phyloP scores from a whole-genome alignment of 2,888 invertebrate species.

The Megamerina dolium region DNA sequence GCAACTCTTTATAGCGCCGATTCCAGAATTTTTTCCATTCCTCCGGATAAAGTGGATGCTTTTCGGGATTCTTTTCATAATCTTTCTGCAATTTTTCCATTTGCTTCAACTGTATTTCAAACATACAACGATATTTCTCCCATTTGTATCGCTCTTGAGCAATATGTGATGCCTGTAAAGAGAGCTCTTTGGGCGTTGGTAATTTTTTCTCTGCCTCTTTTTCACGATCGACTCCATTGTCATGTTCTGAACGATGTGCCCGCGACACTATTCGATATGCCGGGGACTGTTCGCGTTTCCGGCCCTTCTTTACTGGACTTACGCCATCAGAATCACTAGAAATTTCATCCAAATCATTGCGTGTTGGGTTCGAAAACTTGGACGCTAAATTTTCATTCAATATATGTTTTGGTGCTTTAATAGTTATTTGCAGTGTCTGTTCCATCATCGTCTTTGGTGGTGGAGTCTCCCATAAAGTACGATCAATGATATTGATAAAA shows the following conservation, averaged over 20 bases:
- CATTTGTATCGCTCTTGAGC: conserved; percentile 52
- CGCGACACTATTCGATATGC: conserved; percentile 28
- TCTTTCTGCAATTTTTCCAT: conserved; percentile 63
- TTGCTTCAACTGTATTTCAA: conserved; percentile 47
- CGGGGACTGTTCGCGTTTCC: conserved; percentile 28
- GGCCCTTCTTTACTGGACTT: conserved; percentile 25
- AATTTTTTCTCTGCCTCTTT: conserved; percentile 26
- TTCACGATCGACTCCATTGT: conserved; percentile 7
- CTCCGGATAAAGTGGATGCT: conserved; percentile 79
- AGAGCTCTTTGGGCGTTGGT: conserved; percentile 44
- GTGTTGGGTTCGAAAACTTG: conserved; percentile 25
- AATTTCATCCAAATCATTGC: conserved; percentile 43
- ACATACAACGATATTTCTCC: conserved; percentile 51
- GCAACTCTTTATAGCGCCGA: conserved; percentile 71
- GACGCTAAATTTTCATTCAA: conserved; percentile 5
- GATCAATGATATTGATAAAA: conserved; percentile 52
- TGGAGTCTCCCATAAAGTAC: conserved; percentile 36
- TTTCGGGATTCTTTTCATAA: conserved; percentile 80
- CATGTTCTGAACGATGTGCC: conserved; percentile 30
- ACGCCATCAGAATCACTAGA: conserved; percentile 34
- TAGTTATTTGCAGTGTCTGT: conserved; percentile 20
- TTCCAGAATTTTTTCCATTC: conserved; percentile 92
- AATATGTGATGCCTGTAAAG: conserved; percentile 43
- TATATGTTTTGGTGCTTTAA: conserved; percentile 42
- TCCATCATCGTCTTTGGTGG: conserved; percentile 6